Conservation (phyloP, 2,113 vertebrate species). For the Oenanthe oenanthe region DNA sequence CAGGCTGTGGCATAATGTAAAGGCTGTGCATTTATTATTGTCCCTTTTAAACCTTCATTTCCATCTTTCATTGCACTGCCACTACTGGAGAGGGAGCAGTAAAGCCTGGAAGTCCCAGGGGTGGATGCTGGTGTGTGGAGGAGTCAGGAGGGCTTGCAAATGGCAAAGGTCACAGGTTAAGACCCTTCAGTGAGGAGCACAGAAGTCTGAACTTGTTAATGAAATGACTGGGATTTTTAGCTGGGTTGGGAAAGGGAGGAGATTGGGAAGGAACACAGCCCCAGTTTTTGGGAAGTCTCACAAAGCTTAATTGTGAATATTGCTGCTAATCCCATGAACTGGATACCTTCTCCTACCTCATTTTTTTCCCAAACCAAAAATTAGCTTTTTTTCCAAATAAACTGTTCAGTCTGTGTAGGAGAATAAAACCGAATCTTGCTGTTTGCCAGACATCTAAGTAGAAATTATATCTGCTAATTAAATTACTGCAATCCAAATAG, state of each 20-base stretch:
- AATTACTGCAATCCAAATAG: background rate
- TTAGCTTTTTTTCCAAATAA: background rate
- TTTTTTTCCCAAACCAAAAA: background rate
- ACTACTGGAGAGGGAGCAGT: conserved; percentile 18
- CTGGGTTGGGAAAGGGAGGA: background rate
- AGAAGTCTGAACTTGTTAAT: conserved; percentile 67
- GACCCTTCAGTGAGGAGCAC: conserved; percentile 47
- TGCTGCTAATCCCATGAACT: background rate
- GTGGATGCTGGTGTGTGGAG: background rate
- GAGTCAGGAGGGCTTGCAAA: conserved; percentile 43
- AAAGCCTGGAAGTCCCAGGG: conserved; percentile 39
- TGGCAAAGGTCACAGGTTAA: conserved; percentile 68
- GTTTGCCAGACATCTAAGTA: background rate
- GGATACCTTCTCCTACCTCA: background rate
- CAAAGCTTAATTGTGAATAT: background rate
- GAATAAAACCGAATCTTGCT: background rate
- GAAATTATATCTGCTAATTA: background rate
- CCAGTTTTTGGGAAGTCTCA: background rate
- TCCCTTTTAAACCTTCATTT: background rate
- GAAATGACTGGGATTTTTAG: conserved; percentile 37
- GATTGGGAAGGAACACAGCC: background rate
- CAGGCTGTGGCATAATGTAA: background rate
- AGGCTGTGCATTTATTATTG: background rate
- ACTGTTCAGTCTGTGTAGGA: background rate
- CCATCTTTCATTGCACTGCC: conserved; percentile 1